A percentile compares a stretch with the other conserved stretches of the same genome.
Conservation (phyloP, 2,888 invertebrate genomes). For the Noctuana brunneofusca region DNA sequence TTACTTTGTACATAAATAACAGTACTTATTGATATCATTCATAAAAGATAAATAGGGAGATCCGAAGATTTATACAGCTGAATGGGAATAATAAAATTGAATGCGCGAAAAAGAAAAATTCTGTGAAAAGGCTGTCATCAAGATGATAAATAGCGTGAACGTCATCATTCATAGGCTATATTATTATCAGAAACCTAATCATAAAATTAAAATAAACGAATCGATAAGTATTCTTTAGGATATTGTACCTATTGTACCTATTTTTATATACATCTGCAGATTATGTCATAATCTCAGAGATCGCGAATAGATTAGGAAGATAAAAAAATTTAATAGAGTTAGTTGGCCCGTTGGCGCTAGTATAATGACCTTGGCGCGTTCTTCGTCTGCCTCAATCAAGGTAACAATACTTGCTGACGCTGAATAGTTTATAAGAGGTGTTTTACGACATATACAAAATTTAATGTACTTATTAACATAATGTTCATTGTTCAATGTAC, state of each 20-base stretch:
- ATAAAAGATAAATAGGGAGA: not conserved
- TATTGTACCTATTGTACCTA: not conserved
- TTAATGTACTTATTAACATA: not conserved
- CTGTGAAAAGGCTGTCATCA: not conserved
- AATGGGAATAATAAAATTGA: not conserved
- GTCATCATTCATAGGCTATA: constrained; percentile 11
- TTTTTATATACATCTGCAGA: not conserved
- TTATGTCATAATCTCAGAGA: not conserved
- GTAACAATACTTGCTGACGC: constrained; percentile 17
- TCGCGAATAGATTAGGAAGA: constrained; percentile 6
- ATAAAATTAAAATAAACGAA: constrained; percentile 11
- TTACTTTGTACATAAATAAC: not conserved
- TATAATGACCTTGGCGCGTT: constrained; percentile 26
- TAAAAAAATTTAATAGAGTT: constrained; percentile 6
- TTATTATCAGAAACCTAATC: constrained; percentile 20
- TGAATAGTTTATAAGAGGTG: constrained; percentile 7
- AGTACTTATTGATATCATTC: not conserved
- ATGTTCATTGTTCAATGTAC: too few relatives aligned
- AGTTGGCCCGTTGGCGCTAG: not conserved
- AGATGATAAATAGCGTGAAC: constrained; percentile 1
- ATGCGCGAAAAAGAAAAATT: not conserved
- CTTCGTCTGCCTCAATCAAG: constrained; percentile 12
- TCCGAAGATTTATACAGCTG: not conserved
- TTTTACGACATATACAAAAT: constrained; percentile 22
- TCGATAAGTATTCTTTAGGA: constrained; percentile 5